Evolutionary conservation across 2,113 vertebrate genomes (phyloP).

Genomic region (Sinocyclocheilus anshuiensis): DNA sequence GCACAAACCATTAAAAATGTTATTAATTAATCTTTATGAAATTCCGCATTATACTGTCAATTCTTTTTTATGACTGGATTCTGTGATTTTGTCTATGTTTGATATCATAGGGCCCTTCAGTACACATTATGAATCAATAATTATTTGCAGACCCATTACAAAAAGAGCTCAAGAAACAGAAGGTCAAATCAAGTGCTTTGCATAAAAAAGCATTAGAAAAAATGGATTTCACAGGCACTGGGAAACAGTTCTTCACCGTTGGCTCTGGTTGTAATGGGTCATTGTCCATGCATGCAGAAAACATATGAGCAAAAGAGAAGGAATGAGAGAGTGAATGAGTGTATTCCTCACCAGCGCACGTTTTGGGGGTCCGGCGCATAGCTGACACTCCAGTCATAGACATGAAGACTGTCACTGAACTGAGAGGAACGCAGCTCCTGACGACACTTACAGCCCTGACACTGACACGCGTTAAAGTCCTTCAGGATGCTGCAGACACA

Average conservation of each 20-base stretch:
- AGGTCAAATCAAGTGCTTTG: neutral
- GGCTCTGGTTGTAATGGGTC: neutral
- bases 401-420: conserved; percentile 88
- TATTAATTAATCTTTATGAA: no score
- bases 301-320: neutral
- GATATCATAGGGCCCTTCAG: neutral
- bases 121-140: neutral
- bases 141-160: neutral
- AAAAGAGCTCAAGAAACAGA: neutral
- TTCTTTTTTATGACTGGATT: neutral
- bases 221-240: no score
- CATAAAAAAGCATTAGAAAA: no score
- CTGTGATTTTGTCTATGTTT: neutral
- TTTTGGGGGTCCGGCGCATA: conserved; percentile 97
- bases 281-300: neutral
- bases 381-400: conserved; percentile 90
- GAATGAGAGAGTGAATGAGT: neutral
- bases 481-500: conserved; percentile 84
- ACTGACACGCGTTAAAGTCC: conserved; percentile 96
- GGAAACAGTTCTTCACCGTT: neutral
- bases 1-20: neutral
- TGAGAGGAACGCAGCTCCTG: conserved; percentile 86
- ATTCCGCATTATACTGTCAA: no score
- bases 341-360: conserved; percentile 86
- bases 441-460: conserved; percentile 87